Conservation (phyloP, 2,888 invertebrate species). For the Trissolcus japonicus region DNA sequence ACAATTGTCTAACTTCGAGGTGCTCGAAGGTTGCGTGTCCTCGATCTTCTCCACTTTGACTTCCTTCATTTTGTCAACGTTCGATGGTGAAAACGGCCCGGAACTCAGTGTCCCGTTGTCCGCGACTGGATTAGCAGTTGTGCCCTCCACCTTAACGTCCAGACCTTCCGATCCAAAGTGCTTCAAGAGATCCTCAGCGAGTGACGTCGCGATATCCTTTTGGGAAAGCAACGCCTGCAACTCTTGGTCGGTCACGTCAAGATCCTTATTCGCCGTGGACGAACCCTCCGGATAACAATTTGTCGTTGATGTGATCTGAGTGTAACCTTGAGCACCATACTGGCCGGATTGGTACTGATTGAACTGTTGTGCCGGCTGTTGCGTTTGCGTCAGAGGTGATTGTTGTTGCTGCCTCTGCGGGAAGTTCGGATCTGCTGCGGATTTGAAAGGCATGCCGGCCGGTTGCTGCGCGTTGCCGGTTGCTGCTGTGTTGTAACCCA, state of each 20-base stretch:
- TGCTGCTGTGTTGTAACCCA: conserved; percentile 73
- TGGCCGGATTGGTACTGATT: conserved; percentile 68
- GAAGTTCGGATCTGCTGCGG: conserved; percentile 74
- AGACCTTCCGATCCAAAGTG: conserved; percentile 87
- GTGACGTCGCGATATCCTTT: conserved; percentile 85
- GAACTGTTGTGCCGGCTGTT: conserved; percentile 47
- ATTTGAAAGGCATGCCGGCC: conserved; percentile 78
- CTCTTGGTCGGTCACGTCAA: conserved; percentile 83
- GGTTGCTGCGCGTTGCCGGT: conserved; percentile 76
- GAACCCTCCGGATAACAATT: conserved; percentile 72
- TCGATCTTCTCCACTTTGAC: conserved; percentile 68
- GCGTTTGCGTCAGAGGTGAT: conserved; percentile 7
- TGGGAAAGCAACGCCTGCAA: conserved; percentile 85
- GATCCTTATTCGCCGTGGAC: conserved; percentile 69
- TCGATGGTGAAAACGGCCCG: conserved; percentile 79
- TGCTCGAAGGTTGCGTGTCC: conserved; percentile 59
- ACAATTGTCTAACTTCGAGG: conserved; percentile 59
- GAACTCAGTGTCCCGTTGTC: conserved; percentile 76
- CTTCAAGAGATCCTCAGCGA: conserved; percentile 92
- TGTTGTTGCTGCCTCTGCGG: conserved; percentile 66
- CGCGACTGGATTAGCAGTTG: conserved; percentile 71
- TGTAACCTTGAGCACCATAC: conserved; percentile 72
- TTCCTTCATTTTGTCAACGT: conserved; percentile 73
- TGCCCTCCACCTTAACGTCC: conserved; percentile 76
- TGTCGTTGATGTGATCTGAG: conserved; percentile 75